Percentiles rank a stretch among this genome's conserved stretches.
phyloP scores from a whole-genome alignment of 2,888 invertebrate species.

The Dendrolimus pini region DNA sequence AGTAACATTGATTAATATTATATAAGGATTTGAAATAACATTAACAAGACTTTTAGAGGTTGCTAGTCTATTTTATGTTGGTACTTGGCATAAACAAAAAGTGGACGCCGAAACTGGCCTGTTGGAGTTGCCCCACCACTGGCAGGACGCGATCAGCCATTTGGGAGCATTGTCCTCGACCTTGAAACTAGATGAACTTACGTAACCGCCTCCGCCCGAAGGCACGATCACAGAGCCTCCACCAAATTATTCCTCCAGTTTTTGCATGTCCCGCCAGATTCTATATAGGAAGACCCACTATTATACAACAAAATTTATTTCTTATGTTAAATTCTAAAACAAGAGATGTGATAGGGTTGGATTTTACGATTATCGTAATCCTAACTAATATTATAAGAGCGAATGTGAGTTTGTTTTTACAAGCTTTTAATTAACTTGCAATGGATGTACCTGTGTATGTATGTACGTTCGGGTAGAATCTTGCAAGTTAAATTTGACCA shows the following conservation, averaged over 20 bases:
- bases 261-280: slow-evolving; percentile 60
- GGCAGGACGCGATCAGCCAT: slow-evolving; percentile 69
- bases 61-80: slow-evolving; percentile 13
- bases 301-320: no score
- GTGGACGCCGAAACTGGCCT: slow-evolving; percentile 60
- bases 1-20: background rate
- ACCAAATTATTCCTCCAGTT: slow-evolving; percentile 64
- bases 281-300: background rate
- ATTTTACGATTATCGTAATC: no score
- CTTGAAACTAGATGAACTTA: slow-evolving; percentile 76
- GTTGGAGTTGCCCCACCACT: slow-evolving; percentile 47
- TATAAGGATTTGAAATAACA: slow-evolving; percentile 12
- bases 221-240: slow-evolving; percentile 53
- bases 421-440: no score
- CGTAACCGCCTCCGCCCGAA: slow-evolving; percentile 60
- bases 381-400: no score
- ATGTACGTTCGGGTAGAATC: no score
- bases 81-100: slow-evolving; percentile 53
- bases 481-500: no score
- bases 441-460: no score
- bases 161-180: slow-evolving; percentile 75
- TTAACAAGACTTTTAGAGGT: slow-evolving; percentile 15
- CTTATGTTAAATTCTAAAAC: no score
- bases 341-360: no score
- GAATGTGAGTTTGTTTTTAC: no score